Evolutionary conservation across 2,888 invertebrate genomes (phyloP).

Genomic region (Didymodactylos carnosus): DNA sequence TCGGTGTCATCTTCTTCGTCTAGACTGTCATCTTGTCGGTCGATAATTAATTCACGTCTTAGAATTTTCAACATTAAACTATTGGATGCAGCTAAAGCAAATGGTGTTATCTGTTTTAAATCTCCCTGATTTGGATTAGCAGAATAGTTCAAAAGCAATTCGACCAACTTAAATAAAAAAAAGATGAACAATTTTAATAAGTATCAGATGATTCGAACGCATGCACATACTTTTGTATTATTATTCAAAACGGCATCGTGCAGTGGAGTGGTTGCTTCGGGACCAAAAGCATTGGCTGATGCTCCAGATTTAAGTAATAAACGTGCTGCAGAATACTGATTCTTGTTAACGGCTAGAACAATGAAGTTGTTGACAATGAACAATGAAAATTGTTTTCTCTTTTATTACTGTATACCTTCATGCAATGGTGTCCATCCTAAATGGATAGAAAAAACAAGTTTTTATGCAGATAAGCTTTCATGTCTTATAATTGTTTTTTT

Average conservation of each 20-base stretch:
- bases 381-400: neutral
- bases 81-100: neutral
- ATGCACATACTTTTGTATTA: conserved; percentile 38
- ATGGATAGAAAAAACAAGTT: neutral
- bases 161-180: neutral
- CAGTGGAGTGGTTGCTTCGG: conserved; percentile 57
- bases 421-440: conserved; percentile 64
- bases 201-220: neutral
- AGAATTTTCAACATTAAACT: neutral
- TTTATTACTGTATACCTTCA: conserved; percentile 38
- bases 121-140: neutral
- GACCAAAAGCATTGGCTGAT: conserved; percentile 54
- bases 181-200: neutral
- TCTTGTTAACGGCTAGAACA: conserved; percentile 49
- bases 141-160: neutral
- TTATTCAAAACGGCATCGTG: conserved; percentile 59
- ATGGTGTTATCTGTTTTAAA: neutral
- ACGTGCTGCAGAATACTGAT: conserved; percentile 48
- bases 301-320: conserved; percentile 54
- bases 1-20: neutral
- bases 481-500: conserved; percentile 23
- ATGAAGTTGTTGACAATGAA: too few species aligned
- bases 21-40: neutral
- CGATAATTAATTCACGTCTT: neutral
- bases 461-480: neutral